A percentile compares a stretch with the other conserved stretches of the same genome.
These are phyloP conservation scores for Nothocercus julius DNA, from an alignment of 2,113 vertebrate species.

Conservation along the genomic window DNA sequence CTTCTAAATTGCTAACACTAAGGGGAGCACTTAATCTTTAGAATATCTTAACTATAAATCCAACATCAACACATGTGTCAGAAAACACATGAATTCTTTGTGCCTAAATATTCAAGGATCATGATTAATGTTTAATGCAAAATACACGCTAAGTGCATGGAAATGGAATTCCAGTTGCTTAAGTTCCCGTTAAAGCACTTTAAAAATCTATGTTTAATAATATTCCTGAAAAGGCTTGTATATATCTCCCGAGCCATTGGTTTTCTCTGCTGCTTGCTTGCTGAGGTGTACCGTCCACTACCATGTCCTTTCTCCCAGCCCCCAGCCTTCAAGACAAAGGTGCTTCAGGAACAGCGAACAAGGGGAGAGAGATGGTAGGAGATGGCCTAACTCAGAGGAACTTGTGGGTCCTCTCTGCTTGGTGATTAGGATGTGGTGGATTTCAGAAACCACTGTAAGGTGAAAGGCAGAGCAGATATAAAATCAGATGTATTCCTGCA, in stretches of 20 bases:
- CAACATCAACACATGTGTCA: slow-evolving; percentile 54
- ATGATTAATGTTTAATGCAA: slow-evolving; percentile 14
- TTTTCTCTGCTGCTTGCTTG: background rate
- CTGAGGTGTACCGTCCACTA: background rate
- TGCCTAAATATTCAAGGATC: slow-evolving; percentile 23
- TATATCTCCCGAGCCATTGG: background rate
- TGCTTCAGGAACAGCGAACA: rapidly evolving
- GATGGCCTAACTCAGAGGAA: rapidly evolving
- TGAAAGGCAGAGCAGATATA: background rate
- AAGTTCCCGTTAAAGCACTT: background rate
- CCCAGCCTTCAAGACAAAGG: rapidly evolving
- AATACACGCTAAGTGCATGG: background rate
- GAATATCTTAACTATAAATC: slow-evolving; percentile 65
- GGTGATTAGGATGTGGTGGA: background rate
- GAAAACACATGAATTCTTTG: slow-evolving; percentile 54
- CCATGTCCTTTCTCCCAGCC: background rate
- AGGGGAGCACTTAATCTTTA: slow-evolving; percentile 72
- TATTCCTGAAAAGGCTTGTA: slow-evolving; percentile 4
- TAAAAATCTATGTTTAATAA: background rate
- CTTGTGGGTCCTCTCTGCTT: background rate
- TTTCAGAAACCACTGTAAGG: background rate
- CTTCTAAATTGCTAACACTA: slow-evolving; percentile 65
- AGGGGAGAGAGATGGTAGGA: background rate
- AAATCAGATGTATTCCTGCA: rapidly evolving
- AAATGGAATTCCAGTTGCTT: background rate